Conservation (phyloP, 2,888 invertebrate species). For the Doris montereyensis region DNA sequence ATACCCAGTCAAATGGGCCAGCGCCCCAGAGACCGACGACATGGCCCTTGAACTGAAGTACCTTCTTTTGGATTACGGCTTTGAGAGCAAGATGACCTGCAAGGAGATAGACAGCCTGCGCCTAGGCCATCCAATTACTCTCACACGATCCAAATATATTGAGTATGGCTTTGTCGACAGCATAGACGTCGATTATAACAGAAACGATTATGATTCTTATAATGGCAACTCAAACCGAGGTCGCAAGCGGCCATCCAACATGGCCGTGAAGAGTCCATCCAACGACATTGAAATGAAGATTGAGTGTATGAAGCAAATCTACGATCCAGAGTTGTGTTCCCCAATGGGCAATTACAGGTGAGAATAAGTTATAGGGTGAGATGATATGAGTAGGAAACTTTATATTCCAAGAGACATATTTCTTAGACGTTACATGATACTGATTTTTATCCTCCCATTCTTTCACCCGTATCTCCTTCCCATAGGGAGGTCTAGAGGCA, state of each 20-base stretch:
- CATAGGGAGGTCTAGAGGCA: no score
- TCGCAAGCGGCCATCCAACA: slow-evolving; percentile 41
- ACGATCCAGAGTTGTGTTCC: slow-evolving; percentile 56
- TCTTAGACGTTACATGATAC: no score
- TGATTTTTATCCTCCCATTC: no score
- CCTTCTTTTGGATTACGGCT: slow-evolving; percentile 52
- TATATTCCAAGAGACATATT: no score
- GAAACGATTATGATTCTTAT: background rate
- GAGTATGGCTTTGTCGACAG: slow-evolving; percentile 47
- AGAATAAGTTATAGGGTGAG: background rate
- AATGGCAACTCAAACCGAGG: background rate
- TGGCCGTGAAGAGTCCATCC: slow-evolving; percentile 57
- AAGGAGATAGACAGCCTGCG: slow-evolving; percentile 56
- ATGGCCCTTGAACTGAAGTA: slow-evolving; percentile 56
- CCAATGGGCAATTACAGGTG: slow-evolving; percentile 60
- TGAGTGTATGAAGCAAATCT: slow-evolving; percentile 61
- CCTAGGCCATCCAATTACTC: slow-evolving; percentile 46
- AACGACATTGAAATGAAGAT: slow-evolving; percentile 57
- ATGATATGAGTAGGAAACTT: no score
- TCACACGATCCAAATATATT: slow-evolving; percentile 53
- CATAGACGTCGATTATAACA: slow-evolving; percentile 15
- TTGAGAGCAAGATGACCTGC: slow-evolving; percentile 57
- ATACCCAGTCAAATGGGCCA: slow-evolving; percentile 58
- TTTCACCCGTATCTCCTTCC: no score
- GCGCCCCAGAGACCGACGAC: slow-evolving; percentile 58